Percentiles rank a stretch among this genome's conserved stretches.
Conservation (phyloP, 2,113 vertebrate genomes). For the Amblyornis subalaris region DNA sequence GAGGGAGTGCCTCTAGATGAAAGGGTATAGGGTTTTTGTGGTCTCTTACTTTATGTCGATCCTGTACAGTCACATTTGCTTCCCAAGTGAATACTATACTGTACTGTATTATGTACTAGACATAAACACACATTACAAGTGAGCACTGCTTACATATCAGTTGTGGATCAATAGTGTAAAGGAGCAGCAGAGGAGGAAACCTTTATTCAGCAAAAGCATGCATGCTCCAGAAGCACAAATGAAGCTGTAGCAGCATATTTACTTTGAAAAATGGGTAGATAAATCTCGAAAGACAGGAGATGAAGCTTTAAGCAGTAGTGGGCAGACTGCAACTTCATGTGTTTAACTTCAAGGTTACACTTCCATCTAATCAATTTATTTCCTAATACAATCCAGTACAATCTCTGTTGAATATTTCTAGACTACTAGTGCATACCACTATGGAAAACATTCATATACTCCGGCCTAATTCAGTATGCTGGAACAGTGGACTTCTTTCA, state of each 20-base stretch:
- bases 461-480: not conserved
- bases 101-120: too few species aligned
- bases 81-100: not conserved
- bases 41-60: not conserved
- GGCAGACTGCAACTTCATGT: not conserved
- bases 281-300: not conserved
- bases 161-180: not conserved
- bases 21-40: not conserved
- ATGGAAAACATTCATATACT: not conserved
- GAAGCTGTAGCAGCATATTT: not conserved
- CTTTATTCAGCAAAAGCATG: not conserved
- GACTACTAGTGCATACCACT: not conserved
- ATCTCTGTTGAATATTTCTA: not conserved
- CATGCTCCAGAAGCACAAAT: not conserved
- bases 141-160: not conserved
- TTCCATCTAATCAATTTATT: not conserved
- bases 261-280: not conserved
- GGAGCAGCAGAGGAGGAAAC: not conserved
- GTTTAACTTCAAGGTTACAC: not conserved
- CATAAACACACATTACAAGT: not conserved
- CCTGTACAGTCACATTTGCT: not conserved
- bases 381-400: not conserved
- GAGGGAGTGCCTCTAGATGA: not conserved
- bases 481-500: not conserved
- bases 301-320: not conserved